A percentile compares a stretch with the other conserved stretches of the same genome.
These are phyloP conservation scores for Drosophila birchii DNA, from an alignment of 2,888 invertebrate genomes.

Conservation along the genomic window DNA sequence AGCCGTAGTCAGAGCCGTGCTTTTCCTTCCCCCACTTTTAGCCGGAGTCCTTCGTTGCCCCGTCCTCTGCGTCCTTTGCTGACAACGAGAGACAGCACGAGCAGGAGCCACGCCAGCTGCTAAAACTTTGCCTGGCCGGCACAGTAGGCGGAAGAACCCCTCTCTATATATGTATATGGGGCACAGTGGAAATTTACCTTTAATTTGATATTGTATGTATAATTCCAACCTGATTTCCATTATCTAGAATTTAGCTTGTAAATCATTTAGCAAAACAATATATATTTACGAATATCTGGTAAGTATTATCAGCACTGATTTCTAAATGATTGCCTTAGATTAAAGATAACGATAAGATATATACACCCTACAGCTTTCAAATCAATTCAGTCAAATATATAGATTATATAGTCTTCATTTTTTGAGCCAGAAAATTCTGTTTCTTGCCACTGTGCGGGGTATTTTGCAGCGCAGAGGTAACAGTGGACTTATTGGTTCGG, in stretches of 20 bases:
- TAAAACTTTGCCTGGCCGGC: conserved; percentile 45
- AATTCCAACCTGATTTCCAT: not conserved
- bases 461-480: conserved; percentile 22
- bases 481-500: conserved; percentile 26
- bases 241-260: not conserved
- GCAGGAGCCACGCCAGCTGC: conserved; percentile 43
- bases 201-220: not conserved
- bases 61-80: not conserved
- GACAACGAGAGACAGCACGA: conserved; percentile 24
- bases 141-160: conserved; percentile 1
- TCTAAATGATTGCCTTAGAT: not conserved
- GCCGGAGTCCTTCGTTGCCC: conserved; percentile 1
- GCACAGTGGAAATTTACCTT: conserved; percentile 12
- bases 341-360: not conserved
- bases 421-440: not conserved
- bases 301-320: conserved; percentile 2
- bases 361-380: not conserved
- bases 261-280: not conserved
- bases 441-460: conserved; percentile 10
- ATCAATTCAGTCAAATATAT: not conserved
- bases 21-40: not conserved
- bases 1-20: conserved; percentile 16
- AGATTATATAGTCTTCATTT: not conserved
- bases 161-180: not conserved
- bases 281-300: too few species aligned